These are phyloP conservation scores for Exocentrus adspersus DNA, from an alignment of 2,888 invertebrate species.

Conservation along the genomic window DNA sequence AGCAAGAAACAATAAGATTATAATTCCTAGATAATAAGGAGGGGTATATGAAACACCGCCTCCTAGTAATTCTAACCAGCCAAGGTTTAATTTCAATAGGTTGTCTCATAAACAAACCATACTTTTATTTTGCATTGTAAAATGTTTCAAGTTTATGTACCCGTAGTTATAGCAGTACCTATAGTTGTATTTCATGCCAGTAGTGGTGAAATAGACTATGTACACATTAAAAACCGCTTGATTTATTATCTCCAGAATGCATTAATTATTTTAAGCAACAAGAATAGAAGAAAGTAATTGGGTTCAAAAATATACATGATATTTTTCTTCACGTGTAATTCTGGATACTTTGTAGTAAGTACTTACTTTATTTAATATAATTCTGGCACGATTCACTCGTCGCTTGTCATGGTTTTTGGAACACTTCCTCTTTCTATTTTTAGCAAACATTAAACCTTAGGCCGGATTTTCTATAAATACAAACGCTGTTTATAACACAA, in stretches of 20 bases:
- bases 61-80: slow-evolving; percentile 26
- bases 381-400: too few relatives aligned
- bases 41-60: slow-evolving; percentile 47
- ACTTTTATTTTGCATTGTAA: background rate
- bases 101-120: slow-evolving; percentile 5
- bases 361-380: too few relatives aligned
- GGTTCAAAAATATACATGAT: too few relatives aligned
- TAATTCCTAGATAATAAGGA: slow-evolving; percentile 47
- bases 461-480: background rate
- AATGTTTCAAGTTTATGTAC: background rate
- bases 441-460: background rate
- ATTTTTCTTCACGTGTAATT: too few relatives aligned
- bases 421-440: background rate
- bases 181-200: background rate
- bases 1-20: slow-evolving; percentile 51
- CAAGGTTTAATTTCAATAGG: slow-evolving; percentile 12
- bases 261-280: too few relatives aligned
- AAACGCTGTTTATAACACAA: too few relatives aligned
- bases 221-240: background rate
- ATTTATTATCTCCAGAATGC: background rate
- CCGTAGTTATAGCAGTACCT: background rate
- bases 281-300: too few relatives aligned
- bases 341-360: too few relatives aligned
- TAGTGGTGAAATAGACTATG: background rate
- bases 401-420: background rate